These are phyloP conservation scores for Scomber japonicus DNA, from an alignment of 2,113 vertebrate genomes.

Conservation along the genomic window DNA sequence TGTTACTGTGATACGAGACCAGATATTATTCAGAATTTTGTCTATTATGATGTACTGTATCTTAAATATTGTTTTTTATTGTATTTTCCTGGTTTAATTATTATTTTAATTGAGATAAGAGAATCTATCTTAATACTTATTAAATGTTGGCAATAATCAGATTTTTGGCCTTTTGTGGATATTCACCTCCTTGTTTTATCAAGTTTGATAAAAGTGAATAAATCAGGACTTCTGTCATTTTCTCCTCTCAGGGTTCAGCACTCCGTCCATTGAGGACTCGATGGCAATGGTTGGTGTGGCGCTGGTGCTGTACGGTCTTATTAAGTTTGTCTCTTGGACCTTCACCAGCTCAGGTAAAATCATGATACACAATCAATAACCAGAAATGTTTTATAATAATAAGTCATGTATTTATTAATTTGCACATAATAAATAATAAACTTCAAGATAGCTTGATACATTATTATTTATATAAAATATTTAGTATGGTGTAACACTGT, in stretches of 20 bases:
- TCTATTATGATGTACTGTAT: neutral
- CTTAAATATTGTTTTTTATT: no score
- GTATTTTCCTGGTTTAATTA: no score
- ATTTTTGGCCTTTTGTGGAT: no score
- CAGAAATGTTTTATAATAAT: neutral
- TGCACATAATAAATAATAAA: neutral
- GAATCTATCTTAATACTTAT: no score
- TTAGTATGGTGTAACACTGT: no score
- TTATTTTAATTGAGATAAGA: no score
- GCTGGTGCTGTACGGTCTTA: slow-evolving; percentile 82
- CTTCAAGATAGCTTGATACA: rapidly evolving
- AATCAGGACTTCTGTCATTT: neutral
- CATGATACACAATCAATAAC: neutral
- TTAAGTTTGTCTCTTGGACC: slow-evolving; percentile 82
- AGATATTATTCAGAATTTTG: neutral
- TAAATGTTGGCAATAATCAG: no score
- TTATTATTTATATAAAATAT: no score
- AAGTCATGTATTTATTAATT: neutral
- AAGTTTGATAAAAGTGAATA: neutral
- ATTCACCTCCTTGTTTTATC: neutral
- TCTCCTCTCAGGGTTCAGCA: slow-evolving; percentile 73
- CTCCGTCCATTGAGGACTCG: slow-evolving; percentile 85
- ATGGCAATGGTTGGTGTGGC: slow-evolving; percentile 87
- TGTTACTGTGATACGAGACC: no score
- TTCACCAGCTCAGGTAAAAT: slow-evolving; percentile 76